Evolutionary conservation across 2,113 vertebrate species (phyloP), one percentile per base, ranked within the genome.

Genomic region (Ranitomeya variabilis): DNA sequence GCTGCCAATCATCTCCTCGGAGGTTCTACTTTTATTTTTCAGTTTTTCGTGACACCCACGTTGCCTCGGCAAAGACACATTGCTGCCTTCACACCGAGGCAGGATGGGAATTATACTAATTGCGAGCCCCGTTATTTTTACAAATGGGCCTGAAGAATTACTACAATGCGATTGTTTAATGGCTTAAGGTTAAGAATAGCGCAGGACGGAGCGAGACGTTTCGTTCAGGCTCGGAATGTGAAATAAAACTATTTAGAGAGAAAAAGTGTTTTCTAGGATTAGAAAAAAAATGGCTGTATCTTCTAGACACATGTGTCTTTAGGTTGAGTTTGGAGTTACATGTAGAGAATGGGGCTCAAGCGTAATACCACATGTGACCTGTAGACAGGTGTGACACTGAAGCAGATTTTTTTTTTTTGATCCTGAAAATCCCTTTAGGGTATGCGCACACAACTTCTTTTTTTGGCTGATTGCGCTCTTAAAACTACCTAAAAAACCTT

Each of bases 41-140:
- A 12, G 18, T 77, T 77, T 76, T 88, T 74, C 15, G 31, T 83
- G 18, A 83, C 87, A 54, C 87, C 87, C 71, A 88, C 87, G 80
- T 88, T 52, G 13, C 55, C 16, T 69, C 12, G 7, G 86, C 31
- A 4, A 6, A 81, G n/a, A 67, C 37, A 51, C 59, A 23, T 21
- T 45, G 23, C 52, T 87, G 51, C 26, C 54, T 45, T 57, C 59
- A 66, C 26, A 52, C 19, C 31, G 31, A 37, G 69, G 59, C 57
- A 21, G 55, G 55, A 57, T 64, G 59, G 67, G 71, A 54, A 88
- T 83, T 88, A 73, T 77, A 83, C 83, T 64, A 57, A 88, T 83
- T 88, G 45, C 62, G 3, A 51, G 26, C 31, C 7, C 9, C 12
- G 14, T 19, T 64, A 23, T 55, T 15, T 60, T 10, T 26, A 83